A percentile compares a stretch with the other conserved stretches of the same genome.
These are phyloP conservation scores for Microtus richardsoni DNA, from an alignment of 2,113 vertebrate genomes.

Conservation along the genomic window DNA sequence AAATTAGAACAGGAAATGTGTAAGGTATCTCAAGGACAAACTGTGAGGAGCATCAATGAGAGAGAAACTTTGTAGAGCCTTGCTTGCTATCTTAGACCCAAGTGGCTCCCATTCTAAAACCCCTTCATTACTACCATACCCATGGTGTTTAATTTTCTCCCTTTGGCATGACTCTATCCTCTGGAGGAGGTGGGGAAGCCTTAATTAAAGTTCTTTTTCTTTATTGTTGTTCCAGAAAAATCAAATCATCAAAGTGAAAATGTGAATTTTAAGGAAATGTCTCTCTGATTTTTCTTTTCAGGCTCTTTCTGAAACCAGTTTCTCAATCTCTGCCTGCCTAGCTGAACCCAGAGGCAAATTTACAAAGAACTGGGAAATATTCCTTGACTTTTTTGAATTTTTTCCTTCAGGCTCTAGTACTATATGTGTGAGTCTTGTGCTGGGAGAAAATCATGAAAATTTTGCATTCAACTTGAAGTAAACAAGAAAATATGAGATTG, in stretches of 20 bases:
- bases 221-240: not conserved
- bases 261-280: not conserved
- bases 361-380: constrained; percentile 63
- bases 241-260: not conserved
- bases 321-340: not conserved
- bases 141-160: not conserved
- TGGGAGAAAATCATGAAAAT: constrained; percentile 34
- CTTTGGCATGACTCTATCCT: not conserved
- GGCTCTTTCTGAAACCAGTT: not conserved
- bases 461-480: constrained; percentile 34
- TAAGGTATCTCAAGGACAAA: not conserved
- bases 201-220: not conserved
- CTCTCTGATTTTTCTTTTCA: not conserved
- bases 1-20: not conserved
- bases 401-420: constrained; percentile 8
- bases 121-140: not conserved
- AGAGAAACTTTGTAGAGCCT: accelerated
- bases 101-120: not conserved
- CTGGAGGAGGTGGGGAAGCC: not conserved
- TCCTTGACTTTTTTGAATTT: constrained; percentile 51
- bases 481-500: not conserved
- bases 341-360: constrained; percentile 24
- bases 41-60: not conserved
- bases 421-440: not conserved
- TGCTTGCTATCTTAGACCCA: not conserved